phyloP scores from a whole-genome alignment of 2,888 invertebrate species.

The Oeneis ivallda region DNA sequence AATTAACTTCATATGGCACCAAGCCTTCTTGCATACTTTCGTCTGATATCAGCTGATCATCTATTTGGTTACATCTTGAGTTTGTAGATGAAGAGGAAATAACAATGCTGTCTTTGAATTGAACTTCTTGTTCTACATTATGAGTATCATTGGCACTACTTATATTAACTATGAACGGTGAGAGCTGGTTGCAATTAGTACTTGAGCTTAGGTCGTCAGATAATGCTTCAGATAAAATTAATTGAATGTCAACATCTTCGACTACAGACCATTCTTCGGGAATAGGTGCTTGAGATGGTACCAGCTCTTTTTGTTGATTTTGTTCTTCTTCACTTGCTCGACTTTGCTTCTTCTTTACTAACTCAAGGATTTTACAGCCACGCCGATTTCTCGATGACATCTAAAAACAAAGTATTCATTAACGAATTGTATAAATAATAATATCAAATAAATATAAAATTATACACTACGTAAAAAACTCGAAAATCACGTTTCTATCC shows the following conservation, averaged over 20 bases:
- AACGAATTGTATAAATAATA: conserved; percentile 5
- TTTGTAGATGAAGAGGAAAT: not conserved
- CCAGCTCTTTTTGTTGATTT: not conserved
- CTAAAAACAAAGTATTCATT: conserved; percentile 7
- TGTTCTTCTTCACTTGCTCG: no score
- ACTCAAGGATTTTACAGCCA: conserved; percentile 14
- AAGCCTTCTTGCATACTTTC: no score
- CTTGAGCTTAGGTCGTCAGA: no score
- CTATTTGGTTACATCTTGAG: no score
- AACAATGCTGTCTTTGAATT: conserved; percentile 8
- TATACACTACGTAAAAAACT: not conserved
- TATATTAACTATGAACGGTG: no score
- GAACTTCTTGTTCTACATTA: no score
- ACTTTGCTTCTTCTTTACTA: conserved; percentile 10
- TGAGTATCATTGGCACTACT: no score
- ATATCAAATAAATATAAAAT: no score
- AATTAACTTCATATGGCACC: no score
- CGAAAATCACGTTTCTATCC: conserved; percentile 8
- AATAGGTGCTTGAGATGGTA: conserved; percentile 8
- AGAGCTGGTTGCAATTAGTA: no score
- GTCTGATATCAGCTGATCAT: no score
- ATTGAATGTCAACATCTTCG: conserved; percentile 10
- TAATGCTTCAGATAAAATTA: not conserved
- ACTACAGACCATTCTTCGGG: conserved; percentile 13
- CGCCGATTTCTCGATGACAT: conserved; percentile 12